Percentiles rank a stretch among this genome's conserved stretches.
These are phyloP conservation scores for Ciconia nigra DNA, from an alignment of 2,797 vertebrate genomes.

Conservation along the genomic window DNA sequence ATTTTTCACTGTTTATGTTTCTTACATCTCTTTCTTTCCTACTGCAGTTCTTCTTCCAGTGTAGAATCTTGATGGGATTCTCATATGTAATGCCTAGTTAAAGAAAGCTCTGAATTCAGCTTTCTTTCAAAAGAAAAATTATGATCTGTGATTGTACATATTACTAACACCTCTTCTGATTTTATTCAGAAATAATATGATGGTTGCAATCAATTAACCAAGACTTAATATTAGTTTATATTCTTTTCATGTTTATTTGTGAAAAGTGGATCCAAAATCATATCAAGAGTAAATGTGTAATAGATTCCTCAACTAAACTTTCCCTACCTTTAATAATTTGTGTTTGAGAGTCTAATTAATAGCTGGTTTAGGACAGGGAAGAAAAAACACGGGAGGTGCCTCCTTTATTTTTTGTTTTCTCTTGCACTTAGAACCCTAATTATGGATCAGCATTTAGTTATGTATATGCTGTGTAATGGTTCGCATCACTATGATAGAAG, in stretches of 20 bases:
- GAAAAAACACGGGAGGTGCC: not conserved
- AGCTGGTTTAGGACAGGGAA: not conserved
- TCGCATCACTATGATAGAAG: not conserved
- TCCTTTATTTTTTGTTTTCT: not conserved
- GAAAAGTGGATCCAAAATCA: not conserved
- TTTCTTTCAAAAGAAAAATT: not conserved
- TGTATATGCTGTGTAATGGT: not conserved
- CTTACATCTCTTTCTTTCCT: not conserved
- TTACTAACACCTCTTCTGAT: not conserved
- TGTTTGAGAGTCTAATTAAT: not conserved
- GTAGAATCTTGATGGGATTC: not conserved
- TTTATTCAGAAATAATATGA: not conserved
- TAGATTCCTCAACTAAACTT: not conserved
- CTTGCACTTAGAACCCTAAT: not conserved
- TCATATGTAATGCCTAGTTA: not conserved
- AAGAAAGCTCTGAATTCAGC: not conserved
- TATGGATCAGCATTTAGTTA: not conserved
- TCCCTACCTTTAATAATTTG: not conserved
- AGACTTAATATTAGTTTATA: not conserved
- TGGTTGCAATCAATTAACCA: not conserved
- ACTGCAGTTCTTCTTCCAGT: not conserved
- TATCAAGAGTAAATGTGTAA: rapidly evolving
- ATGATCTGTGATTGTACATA: not conserved
- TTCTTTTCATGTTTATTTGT: not conserved
- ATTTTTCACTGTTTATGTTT: not conserved